A percentile compares a stretch with the other conserved stretches of the same genome.
These are phyloP conservation scores for Paralichthys olivaceus DNA, from an alignment of 2,113 vertebrate genomes.

Conservation along the genomic window DNA sequence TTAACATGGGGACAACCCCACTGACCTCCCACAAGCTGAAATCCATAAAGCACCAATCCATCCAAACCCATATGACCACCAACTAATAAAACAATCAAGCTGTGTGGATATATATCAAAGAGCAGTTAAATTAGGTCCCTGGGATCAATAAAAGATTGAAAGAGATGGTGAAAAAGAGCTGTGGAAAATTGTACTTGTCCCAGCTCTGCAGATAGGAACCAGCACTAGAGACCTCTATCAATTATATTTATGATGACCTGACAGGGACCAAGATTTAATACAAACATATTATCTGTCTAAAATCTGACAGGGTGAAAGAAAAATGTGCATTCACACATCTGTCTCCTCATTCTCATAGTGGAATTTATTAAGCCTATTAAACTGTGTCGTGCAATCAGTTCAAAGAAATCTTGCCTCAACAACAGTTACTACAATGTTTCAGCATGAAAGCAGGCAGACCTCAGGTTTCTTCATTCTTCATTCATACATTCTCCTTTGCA, in stretches of 20 bases:
- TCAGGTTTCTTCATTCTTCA: too few relatives aligned
- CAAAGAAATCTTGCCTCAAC: too few relatives aligned
- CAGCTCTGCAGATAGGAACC: neutral
- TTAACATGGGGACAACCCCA: neutral
- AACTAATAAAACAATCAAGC: conserved; percentile 23
- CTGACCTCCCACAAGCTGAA: conserved; percentile 3
- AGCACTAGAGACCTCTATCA: neutral
- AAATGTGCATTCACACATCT: too few relatives aligned
- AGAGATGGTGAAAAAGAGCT: conserved; percentile 5
- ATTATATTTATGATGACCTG: conserved; percentile 18
- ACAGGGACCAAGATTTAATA: neutral
- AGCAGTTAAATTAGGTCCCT: neutral
- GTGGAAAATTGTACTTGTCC: neutral
- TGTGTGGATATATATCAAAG: neutral
- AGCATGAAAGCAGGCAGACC: too few relatives aligned
- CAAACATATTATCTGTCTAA: too few relatives aligned
- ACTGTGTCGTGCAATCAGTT: neutral
- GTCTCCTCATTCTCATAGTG: too few relatives aligned
- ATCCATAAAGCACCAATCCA: conserved; percentile 12
- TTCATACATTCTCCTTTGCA: too few relatives aligned
- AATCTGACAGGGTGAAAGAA: too few relatives aligned
- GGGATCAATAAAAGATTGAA: conserved; percentile 34
- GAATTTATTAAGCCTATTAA: neutral
- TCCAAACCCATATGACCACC: neutral
- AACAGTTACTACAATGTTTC: too few relatives aligned